Evolutionary conservation across 2,797 vertebrate genomes (phyloP).

Genomic region (Anguilla marmorata): DNA sequence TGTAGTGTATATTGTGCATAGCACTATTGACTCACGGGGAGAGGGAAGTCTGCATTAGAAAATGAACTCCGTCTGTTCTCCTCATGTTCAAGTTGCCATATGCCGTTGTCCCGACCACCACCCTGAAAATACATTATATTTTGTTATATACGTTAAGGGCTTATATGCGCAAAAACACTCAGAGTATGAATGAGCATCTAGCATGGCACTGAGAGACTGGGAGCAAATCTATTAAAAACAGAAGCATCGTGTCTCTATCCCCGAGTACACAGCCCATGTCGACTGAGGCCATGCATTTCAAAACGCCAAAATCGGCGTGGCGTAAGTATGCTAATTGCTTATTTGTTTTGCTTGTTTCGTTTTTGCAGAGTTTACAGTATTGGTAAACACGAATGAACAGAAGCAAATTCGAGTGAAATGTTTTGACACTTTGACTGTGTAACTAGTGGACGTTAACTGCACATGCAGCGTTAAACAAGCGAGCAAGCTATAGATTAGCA

Average conservation of each 20-base stretch:
- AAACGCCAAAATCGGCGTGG: slow-evolving; percentile 43
- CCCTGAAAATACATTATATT: slow-evolving; percentile 50
- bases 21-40: background rate
- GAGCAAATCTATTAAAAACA: slow-evolving; percentile 22
- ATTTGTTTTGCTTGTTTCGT: slow-evolving; percentile 49
- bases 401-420: background rate
- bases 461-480: slow-evolving; percentile 59
- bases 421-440: background rate
- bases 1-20: background rate
- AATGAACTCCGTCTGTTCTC: slow-evolving; percentile 29
- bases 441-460: background rate
- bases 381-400: slow-evolving; percentile 44
- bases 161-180: slow-evolving; percentile 46
- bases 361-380: slow-evolving; percentile 59
- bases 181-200: slow-evolving; percentile 33
- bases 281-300: slow-evolving; percentile 39
- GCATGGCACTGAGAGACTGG: background rate
- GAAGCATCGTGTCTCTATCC: slow-evolving; percentile 22
- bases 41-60: background rate
- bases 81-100: slow-evolving; percentile 18
- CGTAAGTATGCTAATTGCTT: slow-evolving; percentile 40
- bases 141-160: slow-evolving; percentile 46
- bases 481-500: slow-evolving; percentile 42
- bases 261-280: slow-evolving; percentile 17
- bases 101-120: slow-evolving; percentile 49